Conservation (phyloP, 2,797 vertebrate species). For the Onychomys arenicola region DNA sequence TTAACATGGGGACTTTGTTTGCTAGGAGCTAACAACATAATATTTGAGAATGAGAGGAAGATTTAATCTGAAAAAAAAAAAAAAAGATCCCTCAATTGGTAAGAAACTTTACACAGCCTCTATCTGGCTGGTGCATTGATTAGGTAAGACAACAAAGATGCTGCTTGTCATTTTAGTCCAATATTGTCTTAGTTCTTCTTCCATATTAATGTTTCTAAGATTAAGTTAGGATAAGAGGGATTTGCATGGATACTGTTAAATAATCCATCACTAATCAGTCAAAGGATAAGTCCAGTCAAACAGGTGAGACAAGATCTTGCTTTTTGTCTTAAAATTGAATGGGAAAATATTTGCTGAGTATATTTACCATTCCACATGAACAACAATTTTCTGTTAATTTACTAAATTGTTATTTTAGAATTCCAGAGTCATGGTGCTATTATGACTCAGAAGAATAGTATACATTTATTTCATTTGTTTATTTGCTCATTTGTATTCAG, state of each 20-base stretch:
- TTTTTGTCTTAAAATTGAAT: not conserved
- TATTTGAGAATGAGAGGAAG: slow-evolving; percentile 49
- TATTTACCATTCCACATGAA: not conserved
- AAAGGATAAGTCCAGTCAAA: not conserved
- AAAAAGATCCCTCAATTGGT: not conserved
- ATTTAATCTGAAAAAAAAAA: slow-evolving; percentile 67
- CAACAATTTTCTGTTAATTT: not conserved
- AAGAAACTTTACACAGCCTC: not conserved
- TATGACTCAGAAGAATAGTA: not conserved
- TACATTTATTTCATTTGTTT: not conserved
- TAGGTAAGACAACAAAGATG: slow-evolving; percentile 52
- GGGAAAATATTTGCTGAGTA: not conserved
- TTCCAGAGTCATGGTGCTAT: not conserved
- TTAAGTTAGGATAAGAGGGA: not conserved
- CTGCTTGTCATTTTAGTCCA: not conserved
- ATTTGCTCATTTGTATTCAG: not conserved
- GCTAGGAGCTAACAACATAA: slow-evolving; percentile 19
- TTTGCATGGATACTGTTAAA: slow-evolving; percentile 11
- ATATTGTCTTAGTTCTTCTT: slow-evolving; percentile 46
- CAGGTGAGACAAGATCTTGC: not conserved
- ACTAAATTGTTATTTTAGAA: not conserved
- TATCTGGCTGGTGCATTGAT: slow-evolving; percentile 1
- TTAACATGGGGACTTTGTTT: not conserved
- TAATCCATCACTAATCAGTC: slow-evolving; percentile 5
- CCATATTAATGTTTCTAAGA: slow-evolving; percentile 19